These are phyloP conservation scores for Belonocnema kinseyi DNA, from an alignment of 1,140 invertebrate species.

Conservation along the genomic window DNA sequence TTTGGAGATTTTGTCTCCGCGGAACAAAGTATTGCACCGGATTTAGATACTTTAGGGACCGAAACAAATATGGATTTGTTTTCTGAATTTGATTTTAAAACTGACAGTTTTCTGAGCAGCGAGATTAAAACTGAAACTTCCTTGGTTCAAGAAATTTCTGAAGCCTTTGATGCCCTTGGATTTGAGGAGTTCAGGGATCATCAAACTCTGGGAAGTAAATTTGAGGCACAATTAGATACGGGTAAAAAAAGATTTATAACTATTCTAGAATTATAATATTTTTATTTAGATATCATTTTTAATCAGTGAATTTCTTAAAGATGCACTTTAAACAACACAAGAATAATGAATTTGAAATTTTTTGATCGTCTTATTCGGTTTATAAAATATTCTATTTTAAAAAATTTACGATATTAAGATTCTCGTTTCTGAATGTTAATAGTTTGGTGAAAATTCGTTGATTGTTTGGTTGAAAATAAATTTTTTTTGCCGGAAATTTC, in stretches of 20 bases:
- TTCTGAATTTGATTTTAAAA: conserved; percentile 66
- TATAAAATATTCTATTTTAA: no score
- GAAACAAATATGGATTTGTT: conserved; percentile 66
- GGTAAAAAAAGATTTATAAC: conserved; percentile 49
- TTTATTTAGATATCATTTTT: no score
- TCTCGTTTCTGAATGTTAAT: no score
- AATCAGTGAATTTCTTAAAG: no score
- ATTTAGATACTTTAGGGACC: conserved; percentile 46
- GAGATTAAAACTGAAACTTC: conserved; percentile 53
- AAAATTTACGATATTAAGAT: no score
- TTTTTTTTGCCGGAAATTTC: no score
- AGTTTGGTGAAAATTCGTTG: no score
- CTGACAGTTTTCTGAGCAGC: conserved; percentile 49
- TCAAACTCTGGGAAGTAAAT: conserved; percentile 56
- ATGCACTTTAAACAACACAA: no score
- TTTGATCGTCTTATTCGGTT: no score
- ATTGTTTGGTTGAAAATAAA: no score
- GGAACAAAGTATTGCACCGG: conserved; percentile 48
- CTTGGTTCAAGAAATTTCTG: conserved; percentile 65
- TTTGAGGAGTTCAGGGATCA: conserved; percentile 58
- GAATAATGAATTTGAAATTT: no score
- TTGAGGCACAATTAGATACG: conserved; percentile 56
- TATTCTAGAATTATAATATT: conserved; percentile 14
- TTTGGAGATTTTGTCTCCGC: conserved; percentile 79
- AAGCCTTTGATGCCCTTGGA: conserved; percentile 67